Base-by-base conservation (phyloP, 2,888 invertebrate species). In the Lydus trimaculatus region DNA sequence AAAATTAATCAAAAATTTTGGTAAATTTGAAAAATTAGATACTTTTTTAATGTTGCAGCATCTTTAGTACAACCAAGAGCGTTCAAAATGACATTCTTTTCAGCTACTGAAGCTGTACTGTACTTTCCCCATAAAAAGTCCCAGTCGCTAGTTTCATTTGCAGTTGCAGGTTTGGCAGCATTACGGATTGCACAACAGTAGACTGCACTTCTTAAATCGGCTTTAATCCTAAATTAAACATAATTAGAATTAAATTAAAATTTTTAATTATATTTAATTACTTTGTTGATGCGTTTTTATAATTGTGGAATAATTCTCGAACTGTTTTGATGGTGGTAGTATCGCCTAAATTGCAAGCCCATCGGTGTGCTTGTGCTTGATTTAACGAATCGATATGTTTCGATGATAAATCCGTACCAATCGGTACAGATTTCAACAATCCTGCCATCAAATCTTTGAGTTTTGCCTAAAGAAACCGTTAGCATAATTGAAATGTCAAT, bases 281-380 rank as follows among this genome's bases (percentile, higher is more conserved):
- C 75, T 64, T 71, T 11, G 61, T 60, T 8, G 43, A 9, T 58
- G 69, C 3, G 33, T 64, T 20, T 60, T 72, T 72, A 58, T 86
- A 87, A 6, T 78, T 72, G 1, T 78, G 69, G 73, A 88, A 90
- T 31, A 85, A 77, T 17, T 71, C 64, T 11, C 82, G 78, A 0
- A 87, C 85, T 52, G 89, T 86, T 0, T 78, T 73, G 4, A 88
- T 80, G 75, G 93, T 94, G 1, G 88, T 87, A 0, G 82, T 72
- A 58, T 90, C 87, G 7, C 88, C 90, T 36, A 89, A 86, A 73
- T 87, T 87, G 79, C 94, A 94, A 8, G 91, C 89, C 84, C 89
- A 89, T 72, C 87, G 85, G 64, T 91, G 73, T 36, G 90, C 86
- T 68, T 88, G 86, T 71, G 86, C 86, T 31, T 91, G 88, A 76